Percentiles rank a stretch among this genome's conserved stretches.
These are phyloP conservation scores for Anguilla megastoma DNA, from an alignment of 2,797 vertebrate species.

Conservation along the genomic window DNA sequence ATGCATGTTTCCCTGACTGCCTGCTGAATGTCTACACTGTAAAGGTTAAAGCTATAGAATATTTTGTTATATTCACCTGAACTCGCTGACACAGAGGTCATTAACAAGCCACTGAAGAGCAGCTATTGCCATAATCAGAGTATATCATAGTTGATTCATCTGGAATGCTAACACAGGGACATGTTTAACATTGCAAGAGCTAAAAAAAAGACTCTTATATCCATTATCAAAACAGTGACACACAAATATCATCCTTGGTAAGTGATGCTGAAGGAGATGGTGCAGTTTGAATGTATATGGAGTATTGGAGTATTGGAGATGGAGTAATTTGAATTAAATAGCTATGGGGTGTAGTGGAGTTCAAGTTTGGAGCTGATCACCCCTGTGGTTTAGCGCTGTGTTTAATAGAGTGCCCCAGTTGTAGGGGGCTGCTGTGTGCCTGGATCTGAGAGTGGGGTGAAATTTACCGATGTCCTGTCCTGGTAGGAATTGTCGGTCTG, in stretches of 20 bases:
- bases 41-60: neutral
- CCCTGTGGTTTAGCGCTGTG: neutral
- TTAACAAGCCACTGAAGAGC: constrained; percentile 54
- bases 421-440: neutral
- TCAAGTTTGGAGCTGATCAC: neutral
- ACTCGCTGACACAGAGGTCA: constrained; percentile 40
- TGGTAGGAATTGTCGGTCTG: constrained; percentile 83
- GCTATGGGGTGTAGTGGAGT: neutral
- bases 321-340: neutral
- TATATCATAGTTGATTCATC: constrained; percentile 46
- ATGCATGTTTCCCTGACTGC: too few species aligned
- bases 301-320: too few species aligned
- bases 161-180: constrained; percentile 36
- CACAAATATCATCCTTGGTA: neutral
- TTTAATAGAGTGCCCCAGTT: neutral
- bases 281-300: neutral
- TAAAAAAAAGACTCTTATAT: neutral
- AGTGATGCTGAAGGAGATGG: neutral
- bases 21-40: too few species aligned
- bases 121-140: constrained; percentile 59
- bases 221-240: neutral
- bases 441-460: neutral
- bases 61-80: neutral
- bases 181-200: neutral
- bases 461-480: neutral